phyloP scores from a whole-genome alignment of 2,113 vertebrate species.

The Mola mola region DNA sequence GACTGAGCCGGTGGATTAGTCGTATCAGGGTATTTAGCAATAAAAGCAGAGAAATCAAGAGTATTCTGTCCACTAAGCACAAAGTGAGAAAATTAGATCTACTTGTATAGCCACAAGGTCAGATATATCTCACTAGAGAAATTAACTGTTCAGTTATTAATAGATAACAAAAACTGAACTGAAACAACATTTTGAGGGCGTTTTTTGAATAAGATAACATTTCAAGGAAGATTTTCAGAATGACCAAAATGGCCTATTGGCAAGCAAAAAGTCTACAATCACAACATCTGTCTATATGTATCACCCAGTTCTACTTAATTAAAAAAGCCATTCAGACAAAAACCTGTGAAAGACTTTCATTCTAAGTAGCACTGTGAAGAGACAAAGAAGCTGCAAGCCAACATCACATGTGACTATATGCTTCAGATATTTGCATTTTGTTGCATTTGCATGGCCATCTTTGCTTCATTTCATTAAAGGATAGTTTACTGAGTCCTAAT shows the following conservation, averaged over 20 bases:
- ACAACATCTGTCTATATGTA: background rate
- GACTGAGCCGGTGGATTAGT: too few species aligned
- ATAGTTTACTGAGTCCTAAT: too few species aligned
- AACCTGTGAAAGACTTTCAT: too few species aligned
- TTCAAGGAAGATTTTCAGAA: too few species aligned
- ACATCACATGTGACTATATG: background rate
- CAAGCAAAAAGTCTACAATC: background rate
- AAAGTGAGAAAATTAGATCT: background rate
- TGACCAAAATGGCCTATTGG: background rate
- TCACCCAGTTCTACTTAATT: background rate
- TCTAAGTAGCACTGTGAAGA: too few species aligned
- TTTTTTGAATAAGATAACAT: too few species aligned
- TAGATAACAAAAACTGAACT: too few species aligned
- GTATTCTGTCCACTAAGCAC: background rate
- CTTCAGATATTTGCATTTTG: background rate
- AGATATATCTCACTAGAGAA: background rate
- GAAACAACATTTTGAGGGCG: too few species aligned
- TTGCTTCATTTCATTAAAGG: too few species aligned
- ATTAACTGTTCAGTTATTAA: too few species aligned
- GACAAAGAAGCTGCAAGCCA: background rate
- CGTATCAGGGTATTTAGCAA: too few species aligned
- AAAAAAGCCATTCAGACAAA: too few species aligned
- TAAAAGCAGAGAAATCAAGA: background rate
- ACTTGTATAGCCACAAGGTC: background rate
- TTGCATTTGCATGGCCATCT: background rate